Percentiles rank a stretch among this genome's conserved stretches.
phyloP scores from a whole-genome alignment of 2,888 invertebrate species.

The Amiota communis region DNA sequence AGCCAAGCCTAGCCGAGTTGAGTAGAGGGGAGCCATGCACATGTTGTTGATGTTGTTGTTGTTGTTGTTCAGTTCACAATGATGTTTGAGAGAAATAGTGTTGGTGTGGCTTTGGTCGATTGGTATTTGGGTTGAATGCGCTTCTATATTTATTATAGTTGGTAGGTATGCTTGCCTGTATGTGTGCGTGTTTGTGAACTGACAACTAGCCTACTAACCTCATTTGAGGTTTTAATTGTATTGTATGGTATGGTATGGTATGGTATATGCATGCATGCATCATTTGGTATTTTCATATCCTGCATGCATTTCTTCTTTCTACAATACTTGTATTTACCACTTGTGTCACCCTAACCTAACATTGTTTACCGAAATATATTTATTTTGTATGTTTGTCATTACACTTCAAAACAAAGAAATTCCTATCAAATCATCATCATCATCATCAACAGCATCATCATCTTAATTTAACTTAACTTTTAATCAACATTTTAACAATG shows the following conservation, averaged over 20 bases:
- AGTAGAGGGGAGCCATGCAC: background rate
- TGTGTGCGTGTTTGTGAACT: background rate
- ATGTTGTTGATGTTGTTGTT: too few relatives aligned
- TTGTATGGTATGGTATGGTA: too few relatives aligned
- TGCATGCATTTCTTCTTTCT: conserved; percentile 24
- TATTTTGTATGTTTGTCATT: too few relatives aligned
- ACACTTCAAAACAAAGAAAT: too few relatives aligned
- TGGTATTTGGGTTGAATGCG: conserved; percentile 26
- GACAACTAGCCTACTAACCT: conserved; percentile 54
- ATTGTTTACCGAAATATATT: background rate
- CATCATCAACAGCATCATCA: too few relatives aligned
- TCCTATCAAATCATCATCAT: too few relatives aligned
- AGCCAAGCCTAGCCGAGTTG: background rate
- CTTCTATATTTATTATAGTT: too few relatives aligned
- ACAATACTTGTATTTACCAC: too few relatives aligned
- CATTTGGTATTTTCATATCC: conserved; percentile 27
- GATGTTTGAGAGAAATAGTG: conserved; percentile 5
- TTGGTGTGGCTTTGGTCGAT: conserved; percentile 8
- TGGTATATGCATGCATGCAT: conserved; percentile 26
- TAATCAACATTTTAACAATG: too few relatives aligned
- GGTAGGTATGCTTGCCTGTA: too few relatives aligned
- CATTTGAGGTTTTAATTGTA: conserved; percentile 43
- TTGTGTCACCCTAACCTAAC: background rate
- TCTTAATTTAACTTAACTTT: too few relatives aligned
- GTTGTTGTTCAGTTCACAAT: conserved; percentile 44